Evolutionary conservation across 2,797 vertebrate species (phyloP).

Genomic region (Anguilla megastoma): DNA sequence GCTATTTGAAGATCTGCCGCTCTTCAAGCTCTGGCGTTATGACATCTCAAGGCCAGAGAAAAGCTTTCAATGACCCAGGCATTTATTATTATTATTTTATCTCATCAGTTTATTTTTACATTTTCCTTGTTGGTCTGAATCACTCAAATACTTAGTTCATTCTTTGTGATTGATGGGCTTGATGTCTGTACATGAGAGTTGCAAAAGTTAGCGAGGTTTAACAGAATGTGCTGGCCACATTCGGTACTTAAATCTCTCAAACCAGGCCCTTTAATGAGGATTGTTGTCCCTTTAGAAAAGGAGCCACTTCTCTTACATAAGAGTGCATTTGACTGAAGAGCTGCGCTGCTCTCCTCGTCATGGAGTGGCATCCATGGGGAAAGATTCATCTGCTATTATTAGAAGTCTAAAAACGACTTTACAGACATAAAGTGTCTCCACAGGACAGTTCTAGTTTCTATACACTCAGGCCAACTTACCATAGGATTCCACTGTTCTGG

Average conservation of each 20-base stretch:
- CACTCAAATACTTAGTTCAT: not conserved
- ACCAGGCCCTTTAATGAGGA: not conserved
- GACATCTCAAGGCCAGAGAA: not conserved
- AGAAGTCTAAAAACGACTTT: not conserved
- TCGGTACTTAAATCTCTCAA: not conserved
- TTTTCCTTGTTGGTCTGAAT: not conserved
- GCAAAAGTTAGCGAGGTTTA: not conserved
- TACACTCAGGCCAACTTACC: not conserved
- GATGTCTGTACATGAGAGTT: not conserved
- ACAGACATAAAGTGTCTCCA: conserved; percentile 5
- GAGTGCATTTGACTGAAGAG: not conserved
- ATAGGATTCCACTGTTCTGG: not conserved
- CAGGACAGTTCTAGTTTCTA: not conserved
- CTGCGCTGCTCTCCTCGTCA: not conserved
- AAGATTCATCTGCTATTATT: not conserved
- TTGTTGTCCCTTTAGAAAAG: not conserved
- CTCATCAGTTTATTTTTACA: no score
- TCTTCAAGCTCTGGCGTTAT: not conserved
- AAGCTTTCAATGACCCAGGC: not conserved
- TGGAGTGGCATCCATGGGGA: not conserved
- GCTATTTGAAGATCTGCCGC: not conserved
- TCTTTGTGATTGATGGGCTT: not conserved
- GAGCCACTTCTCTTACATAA: not conserved
- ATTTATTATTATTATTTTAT: no score
- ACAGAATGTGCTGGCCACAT: not conserved